Evolutionary conservation across 1,140 invertebrate genomes (phyloP), one percentile per base, ranked within the genome.

Genomic region (Tetramorium simillimum): DNA sequence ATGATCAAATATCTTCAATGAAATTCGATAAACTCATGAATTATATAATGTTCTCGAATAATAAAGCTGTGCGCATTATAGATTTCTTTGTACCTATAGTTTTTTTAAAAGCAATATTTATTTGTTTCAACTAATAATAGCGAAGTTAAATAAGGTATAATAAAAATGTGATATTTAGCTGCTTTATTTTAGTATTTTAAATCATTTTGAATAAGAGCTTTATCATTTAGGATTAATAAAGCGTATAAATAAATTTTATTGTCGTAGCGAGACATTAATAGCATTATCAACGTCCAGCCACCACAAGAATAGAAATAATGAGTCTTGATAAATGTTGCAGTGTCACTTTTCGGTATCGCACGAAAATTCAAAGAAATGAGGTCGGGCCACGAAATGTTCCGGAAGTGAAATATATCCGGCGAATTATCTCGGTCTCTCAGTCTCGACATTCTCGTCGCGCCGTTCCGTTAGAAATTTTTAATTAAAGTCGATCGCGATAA

Each of bases 381-480:
- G 49, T 58, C 21, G 21, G 0, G 4, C n/a, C 49, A 81, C 63
- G 21, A 70, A 81, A 81, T 16, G 21, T n/a, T 72, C n/a, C 65
- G 65, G 78, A 81, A 81, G 65, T 72, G 21, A 58, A 51, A 81
- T 81, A 72, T 72, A 81, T 81, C 49, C 46, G 63, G 49, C 16
- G n/a, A 69, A 9, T 56, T 70, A 81, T 81, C 49, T 43, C 65
- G 12, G 5, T 10, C 28, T 33, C 28, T 33, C 2, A 2, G 56
- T 81, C 63, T 51, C 5, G 10, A 69, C 21, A 21, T 53, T 49
- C 21, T 24, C 37, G 78, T 72, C 37, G 4, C 65, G 37, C 53
- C 3, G 21, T 81, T 56, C 49, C 78, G 65, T 72, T 81, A 72
- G 9, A 70, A 58, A 53, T 58, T 40, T 72, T 81, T 56, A 81